Evolutionary conservation across 2,888 invertebrate species (phyloP), one percentile per base, ranked within the genome.

Genomic region (Andricus curvator): DNA sequence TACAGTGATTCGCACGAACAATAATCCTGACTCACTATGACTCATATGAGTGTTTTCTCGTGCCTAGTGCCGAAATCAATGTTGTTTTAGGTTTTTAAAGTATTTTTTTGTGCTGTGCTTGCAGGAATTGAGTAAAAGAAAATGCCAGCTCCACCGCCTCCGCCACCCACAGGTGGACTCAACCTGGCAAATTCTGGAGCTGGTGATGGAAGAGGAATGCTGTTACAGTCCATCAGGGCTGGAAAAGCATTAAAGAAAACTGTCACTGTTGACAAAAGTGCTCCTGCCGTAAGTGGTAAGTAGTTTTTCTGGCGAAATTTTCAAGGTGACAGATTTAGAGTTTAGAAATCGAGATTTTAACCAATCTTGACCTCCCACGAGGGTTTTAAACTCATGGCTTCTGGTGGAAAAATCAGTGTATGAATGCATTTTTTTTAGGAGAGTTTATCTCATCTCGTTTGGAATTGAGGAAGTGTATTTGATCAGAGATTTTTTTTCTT

Each of bases 251-350:
- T 98, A 85, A 98, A 97, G 93, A 98, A 98, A 93, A 94, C 97
- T 78, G 96, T 96, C 0, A 98, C 98, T n/a, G 96, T 96, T 88
- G 98, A 98, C 92, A 97, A 97, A 93, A 98, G 98, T 95, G 96
- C 95, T 78, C 98, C 98, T 0, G 92, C 95, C 77, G 93, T 97
- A 86, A 94, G 95, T 87, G 97, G 97, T 93, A 95, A 94, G 93
- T 79, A 41, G 70, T 25, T 41, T 76, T 51, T 48, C 22, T n/a
- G n/a, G 8, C n/a, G n/a, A 56, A 56, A n/a, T 11, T n/a, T 3
- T n/a, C 11, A 20, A 56, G n/a, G 1, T 56, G 56, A n/a, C n/a
- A 9, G 9, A 6, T 56, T n/a, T 11, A 56, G n/a, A 11, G n/a
- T 56, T n/a, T n/a, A 62, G 13, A 62, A 25, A 25, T 25, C 25